These are phyloP conservation scores for Caerostris darwini DNA, from an alignment of 1,140 invertebrate species.

Conservation along the genomic window DNA sequence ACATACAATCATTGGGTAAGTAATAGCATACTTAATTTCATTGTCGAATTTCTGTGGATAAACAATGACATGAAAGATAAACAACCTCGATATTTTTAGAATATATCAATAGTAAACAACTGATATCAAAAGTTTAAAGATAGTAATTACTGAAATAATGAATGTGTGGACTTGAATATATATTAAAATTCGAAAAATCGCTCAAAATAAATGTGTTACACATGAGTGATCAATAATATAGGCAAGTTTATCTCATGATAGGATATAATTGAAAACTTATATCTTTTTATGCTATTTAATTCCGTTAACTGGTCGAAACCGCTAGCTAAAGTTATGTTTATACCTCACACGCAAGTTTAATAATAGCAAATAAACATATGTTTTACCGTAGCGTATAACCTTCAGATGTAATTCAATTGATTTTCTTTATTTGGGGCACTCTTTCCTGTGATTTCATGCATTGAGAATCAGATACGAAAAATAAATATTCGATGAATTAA, in stretches of 20 bases:
- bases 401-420: neutral
- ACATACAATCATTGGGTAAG: too few species aligned
- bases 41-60: too few species aligned
- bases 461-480: neutral
- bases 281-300: neutral
- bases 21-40: too few species aligned
- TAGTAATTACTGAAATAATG: too few species aligned
- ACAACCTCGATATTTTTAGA: too few species aligned
- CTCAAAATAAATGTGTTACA: neutral
- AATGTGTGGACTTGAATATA: neutral
- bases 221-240: neutral
- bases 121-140: too few species aligned
- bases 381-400: neutral
- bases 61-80: too few species aligned
- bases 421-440: neutral
- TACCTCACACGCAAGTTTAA: too few species aligned
- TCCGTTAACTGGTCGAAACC: neutral
- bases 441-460: neutral
- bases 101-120: too few species aligned
- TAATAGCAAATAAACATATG: neutral
- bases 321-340: too few species aligned
- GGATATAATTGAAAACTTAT: neutral
- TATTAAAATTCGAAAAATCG: neutral
- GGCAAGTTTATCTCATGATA: neutral
- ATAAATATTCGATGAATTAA: neutral